Base-by-base conservation (phyloP, 2,888 invertebrate species). In the Ceraclea dissimilis region DNA sequence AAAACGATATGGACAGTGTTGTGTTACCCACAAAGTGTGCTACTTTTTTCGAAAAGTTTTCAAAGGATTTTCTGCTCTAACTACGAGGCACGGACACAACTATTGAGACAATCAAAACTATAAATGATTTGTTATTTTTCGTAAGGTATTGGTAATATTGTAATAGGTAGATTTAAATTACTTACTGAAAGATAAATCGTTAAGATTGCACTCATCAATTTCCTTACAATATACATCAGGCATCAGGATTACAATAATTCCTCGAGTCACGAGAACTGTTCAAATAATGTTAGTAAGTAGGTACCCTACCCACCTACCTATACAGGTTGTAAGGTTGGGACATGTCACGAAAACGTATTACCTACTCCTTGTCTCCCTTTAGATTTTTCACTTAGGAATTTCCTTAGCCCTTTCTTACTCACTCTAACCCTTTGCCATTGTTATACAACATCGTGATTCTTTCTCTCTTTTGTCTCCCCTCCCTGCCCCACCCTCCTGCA, bases 381-480 rank as follows among this genome's bases (percentile, higher is more conserved):
- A 39, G 39, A 39, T 39, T 39, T 39, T 39, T 39, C 39, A 39
- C 39, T 39, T 8, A n/a, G 39, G 39, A 39, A 39, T 39, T 39
- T 39, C 16, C 39, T 39, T 39, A 13, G 13, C 39, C 39, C 39
- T 39, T 16, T 39, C 13, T 13, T 39, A n/a, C 39, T 39, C 39
- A 4, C 39, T 39, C 39, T 39, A 8, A 39, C 39, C 39, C 39
- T 39, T 39, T 39, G 13, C 13, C 2, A 13, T 39, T 39, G 8
- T 39, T 13, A 39, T 39, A 16, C 13, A 5, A 8, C 13, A 34
- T 33, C 17, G 46, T 49, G 46, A n/a, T 16, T 19, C 49, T 51
- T 18, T 49, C 54, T 49, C 33, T 58, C 49, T 22, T 33, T 39
- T 39, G 39, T 39, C 39, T 16, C 16, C 39, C 39, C 39, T 39